These are phyloP conservation scores for Isurus oxyrinchus DNA, from an alignment of 2,113 vertebrate genomes.

Conservation along the genomic window DNA sequence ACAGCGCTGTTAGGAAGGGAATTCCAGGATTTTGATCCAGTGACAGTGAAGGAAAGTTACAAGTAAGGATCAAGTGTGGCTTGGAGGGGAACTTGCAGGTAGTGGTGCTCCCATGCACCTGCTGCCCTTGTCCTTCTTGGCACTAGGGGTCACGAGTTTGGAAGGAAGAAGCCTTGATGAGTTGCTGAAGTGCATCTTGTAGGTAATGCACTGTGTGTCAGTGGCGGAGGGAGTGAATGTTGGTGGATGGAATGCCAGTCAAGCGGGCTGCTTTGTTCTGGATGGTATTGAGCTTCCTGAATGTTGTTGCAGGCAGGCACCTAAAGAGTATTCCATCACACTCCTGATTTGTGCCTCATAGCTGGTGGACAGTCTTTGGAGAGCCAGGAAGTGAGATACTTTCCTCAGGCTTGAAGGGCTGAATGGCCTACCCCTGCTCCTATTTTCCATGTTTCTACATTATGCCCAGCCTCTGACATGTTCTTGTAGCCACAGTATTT, in stretches of 20 bases:
- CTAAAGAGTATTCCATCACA: background rate
- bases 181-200: background rate
- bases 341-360: background rate
- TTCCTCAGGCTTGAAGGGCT: no score
- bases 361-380: no score
- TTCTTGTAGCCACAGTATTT: no score
- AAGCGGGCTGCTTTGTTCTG: no score
- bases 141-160: background rate
- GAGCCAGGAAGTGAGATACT: background rate
- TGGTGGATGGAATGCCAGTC: no score
- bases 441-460: no score
- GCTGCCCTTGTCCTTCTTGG: background rate
- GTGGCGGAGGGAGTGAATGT: background rate
- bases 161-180: background rate
- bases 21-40: no score
- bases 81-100: background rate
- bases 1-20: no score
- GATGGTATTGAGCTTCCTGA: background rate
- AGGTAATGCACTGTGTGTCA: background rate
- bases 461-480: no score
- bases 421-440: no score
- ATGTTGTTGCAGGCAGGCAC: background rate
- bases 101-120: background rate
- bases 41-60: no score
- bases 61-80: no score